Conservation (phyloP, 2,113 vertebrate species). For the Epinephelus lanceolatus region DNA sequence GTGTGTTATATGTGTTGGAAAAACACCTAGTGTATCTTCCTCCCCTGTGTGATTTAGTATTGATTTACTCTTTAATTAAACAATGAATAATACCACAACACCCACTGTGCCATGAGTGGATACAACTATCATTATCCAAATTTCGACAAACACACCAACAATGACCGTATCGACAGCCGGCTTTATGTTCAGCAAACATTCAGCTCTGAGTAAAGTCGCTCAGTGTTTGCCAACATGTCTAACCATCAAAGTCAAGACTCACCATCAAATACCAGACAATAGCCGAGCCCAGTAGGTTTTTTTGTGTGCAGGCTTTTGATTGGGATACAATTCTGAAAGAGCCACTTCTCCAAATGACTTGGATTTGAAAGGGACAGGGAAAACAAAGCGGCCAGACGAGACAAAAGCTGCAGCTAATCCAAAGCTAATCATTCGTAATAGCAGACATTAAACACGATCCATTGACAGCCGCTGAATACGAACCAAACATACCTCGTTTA, state of each 20-base stretch:
- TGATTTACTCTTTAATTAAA: constrained; percentile 46
- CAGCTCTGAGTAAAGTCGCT: neutral
- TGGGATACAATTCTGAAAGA: constrained; percentile 40
- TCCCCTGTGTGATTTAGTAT: constrained; percentile 18
- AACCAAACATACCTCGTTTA: constrained; percentile 61
- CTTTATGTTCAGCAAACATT: constrained; percentile 22
- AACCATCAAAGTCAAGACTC: constrained; percentile 34
- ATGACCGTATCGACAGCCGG: constrained; percentile 11
- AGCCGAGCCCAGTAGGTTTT: neutral
- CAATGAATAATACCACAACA: neutral
- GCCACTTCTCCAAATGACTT: constrained; percentile 54
- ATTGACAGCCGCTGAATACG: constrained; percentile 56
- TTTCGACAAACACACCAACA: constrained; percentile 33
- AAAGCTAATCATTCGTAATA: constrained; percentile 74
- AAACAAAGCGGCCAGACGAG: constrained; percentile 55
- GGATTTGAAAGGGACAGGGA: constrained; percentile 43
- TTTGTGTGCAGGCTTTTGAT: constrained; percentile 23
- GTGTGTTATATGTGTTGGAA: neutral
- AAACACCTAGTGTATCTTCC: constrained; percentile 27
- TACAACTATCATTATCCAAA: constrained; percentile 12
- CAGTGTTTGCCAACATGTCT: constrained; percentile 47
- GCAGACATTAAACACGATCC: constrained; percentile 69
- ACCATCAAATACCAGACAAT: constrained; percentile 34
- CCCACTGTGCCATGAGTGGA: constrained; percentile 20
- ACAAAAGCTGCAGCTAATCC: constrained; percentile 72